phyloP scores from a whole-genome alignment of 92 coral and sea anemone genomes.

The Blastomussa wellsi region DNA sequence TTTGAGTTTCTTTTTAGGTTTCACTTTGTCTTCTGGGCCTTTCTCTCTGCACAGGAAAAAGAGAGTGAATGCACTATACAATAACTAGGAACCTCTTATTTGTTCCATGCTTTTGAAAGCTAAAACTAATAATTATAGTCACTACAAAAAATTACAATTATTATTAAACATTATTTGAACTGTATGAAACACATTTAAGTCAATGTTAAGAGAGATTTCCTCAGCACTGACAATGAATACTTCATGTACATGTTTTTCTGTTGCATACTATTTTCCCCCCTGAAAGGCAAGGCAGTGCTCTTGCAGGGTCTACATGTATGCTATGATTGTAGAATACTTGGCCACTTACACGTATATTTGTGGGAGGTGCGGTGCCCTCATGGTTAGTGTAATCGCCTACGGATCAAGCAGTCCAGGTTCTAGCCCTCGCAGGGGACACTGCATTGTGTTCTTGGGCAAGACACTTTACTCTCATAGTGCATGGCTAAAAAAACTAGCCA shows the following conservation, averaged over 20 bases:
- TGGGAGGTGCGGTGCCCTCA: too few species aligned
- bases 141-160: not conserved
- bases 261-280: conserved; percentile 71
- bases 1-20: conserved; percentile 49
- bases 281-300: conserved; percentile 28
- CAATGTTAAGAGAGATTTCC: not conserved
- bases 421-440: too few species aligned
- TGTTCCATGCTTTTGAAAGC: too few species aligned
- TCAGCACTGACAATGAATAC: not conserved
- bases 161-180: too few species aligned
- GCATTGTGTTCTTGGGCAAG: too few species aligned
- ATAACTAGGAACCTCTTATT: too few species aligned
- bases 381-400: too few species aligned
- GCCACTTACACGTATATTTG: too few species aligned
- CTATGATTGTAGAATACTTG: not conserved
- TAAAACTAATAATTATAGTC: too few species aligned
- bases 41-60: conserved; percentile 43
- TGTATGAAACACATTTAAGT: conserved; percentile 27
- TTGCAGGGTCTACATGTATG: conserved; percentile 71
- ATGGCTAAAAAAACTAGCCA: too few species aligned
- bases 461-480: too few species aligned
- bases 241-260: conserved; percentile 40
- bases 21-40: conserved; percentile 61
- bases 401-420: too few species aligned
- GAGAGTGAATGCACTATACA: not conserved